Conservation (phyloP, 2,888 invertebrate species). For the Abrostola triplasia region DNA sequence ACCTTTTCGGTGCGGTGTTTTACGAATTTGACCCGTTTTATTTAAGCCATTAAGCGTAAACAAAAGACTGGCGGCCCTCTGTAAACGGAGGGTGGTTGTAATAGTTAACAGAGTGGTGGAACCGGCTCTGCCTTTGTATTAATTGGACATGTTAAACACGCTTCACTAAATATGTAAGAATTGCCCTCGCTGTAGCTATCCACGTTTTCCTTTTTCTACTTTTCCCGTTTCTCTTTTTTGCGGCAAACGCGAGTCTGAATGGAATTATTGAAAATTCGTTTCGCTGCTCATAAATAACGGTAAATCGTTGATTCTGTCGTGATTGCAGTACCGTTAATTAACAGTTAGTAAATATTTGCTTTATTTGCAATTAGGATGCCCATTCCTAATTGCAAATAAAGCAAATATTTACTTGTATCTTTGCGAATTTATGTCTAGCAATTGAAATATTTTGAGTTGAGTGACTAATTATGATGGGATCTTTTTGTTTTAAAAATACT, state of each 20-base stretch:
- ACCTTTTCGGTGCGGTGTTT: conserved; percentile 78
- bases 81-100: conserved; percentile 81
- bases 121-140: conserved; percentile 77
- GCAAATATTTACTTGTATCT: conserved; percentile 18
- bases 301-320: conserved; percentile 45
- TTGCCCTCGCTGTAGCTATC: conserved; percentile 69
- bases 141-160: conserved; percentile 85
- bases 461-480: too few relatives aligned
- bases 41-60: conserved; percentile 87
- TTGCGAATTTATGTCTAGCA: too few relatives aligned
- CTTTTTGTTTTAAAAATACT: too few relatives aligned
- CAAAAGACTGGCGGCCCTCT: conserved; percentile 82
- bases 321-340: conserved; percentile 39
- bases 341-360: conserved; percentile 29
- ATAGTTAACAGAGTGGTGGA: conserved; percentile 82
- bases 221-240: conserved; percentile 61
- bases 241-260: conserved; percentile 47
- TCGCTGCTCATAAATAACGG: conserved; percentile 40
- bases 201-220: conserved; percentile 65
- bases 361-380: conserved; percentile 13
- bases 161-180: conserved; percentile 80
- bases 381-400: conserved; percentile 16
- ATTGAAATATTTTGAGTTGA: too few relatives aligned
- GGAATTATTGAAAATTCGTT: conserved; percentile 52
- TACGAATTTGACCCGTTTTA: conserved; percentile 86